Percentiles rank a stretch among this genome's conserved stretches.
Evolutionary conservation across 2,888 invertebrate genomes (phyloP).

Genomic region (Orchestes rusci): DNA sequence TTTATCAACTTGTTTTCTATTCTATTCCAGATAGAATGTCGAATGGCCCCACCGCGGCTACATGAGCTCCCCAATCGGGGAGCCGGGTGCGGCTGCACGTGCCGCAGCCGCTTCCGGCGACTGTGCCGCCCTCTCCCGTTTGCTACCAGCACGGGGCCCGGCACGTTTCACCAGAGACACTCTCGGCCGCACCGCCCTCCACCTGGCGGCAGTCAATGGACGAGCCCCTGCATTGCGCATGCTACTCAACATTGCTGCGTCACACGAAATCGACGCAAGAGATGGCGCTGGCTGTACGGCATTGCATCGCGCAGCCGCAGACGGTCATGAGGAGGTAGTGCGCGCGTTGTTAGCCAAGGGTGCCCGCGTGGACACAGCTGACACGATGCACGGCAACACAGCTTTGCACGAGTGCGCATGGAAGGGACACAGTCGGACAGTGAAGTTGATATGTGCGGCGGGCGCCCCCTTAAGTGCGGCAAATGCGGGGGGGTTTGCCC

Average conservation of each 20-base stretch:
- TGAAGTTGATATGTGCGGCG: conserved; percentile 63
- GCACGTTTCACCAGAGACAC: conserved; percentile 42
- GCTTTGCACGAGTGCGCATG: conserved; percentile 92
- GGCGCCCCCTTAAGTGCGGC: conserved; percentile 57
- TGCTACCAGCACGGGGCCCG: conserved; percentile 36
- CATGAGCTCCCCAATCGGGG: conserved; percentile 38
- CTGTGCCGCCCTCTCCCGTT: conserved; percentile 36
- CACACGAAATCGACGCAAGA: conserved; percentile 47
- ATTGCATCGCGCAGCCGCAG: conserved; percentile 72
- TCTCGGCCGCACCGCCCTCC: conserved; percentile 40
- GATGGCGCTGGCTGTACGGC: conserved; percentile 62
- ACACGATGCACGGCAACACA: conserved; percentile 86
- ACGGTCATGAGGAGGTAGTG: conserved; percentile 72
- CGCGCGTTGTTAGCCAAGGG: conserved; percentile 61
- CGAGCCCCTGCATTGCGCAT: conserved; percentile 39
- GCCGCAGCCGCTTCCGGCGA: conserved; percentile 42
- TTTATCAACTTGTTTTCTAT: too few relatives aligned
- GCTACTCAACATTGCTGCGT: conserved; percentile 41
- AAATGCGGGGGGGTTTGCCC: conserved; percentile 83
- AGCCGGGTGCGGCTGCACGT: conserved; percentile 40
- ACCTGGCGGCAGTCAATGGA: conserved; percentile 42
- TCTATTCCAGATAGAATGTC: conserved; percentile 38
- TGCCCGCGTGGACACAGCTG: conserved; percentile 63
- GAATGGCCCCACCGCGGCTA: conserved; percentile 43
- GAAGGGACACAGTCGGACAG: conserved; percentile 86